Percentiles rank a stretch among this genome's conserved stretches.
phyloP scores from a whole-genome alignment of 2,113 vertebrate genomes.

The Brachypteracias leptosomus region DNA sequence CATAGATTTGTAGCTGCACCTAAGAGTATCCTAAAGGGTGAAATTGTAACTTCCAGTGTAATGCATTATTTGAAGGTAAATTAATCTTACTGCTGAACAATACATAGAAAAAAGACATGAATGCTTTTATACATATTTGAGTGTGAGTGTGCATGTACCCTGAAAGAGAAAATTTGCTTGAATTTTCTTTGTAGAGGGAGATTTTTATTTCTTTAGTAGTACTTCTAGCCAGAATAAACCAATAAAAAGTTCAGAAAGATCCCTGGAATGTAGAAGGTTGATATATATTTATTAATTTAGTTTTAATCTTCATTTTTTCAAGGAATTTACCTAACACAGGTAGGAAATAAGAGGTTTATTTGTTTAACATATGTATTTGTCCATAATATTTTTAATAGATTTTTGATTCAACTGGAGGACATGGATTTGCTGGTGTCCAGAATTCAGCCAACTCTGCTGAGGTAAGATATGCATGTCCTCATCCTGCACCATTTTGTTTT shows the following conservation, averaged over 20 bases:
- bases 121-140: not conserved
- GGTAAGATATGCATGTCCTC: constrained; percentile 24
- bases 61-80: not conserved
- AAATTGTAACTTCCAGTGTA: not conserved
- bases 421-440: constrained; percentile 65
- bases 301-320: not conserved
- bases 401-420: constrained; percentile 82
- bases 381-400: constrained; percentile 70
- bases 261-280: not conserved
- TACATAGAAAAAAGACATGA: not conserved
- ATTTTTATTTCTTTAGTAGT: not conserved
- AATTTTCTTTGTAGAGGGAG: not conserved
- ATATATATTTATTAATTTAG: not conserved
- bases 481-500: not conserved
- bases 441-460: constrained; percentile 74
- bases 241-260: not conserved
- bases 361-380: not conserved
- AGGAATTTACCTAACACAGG: not conserved
- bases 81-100: not conserved
- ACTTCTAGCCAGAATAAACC: not conserved
- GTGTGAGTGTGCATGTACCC: not conserved
- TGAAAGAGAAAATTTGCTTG: not conserved
- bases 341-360: not conserved
- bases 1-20: not conserved
- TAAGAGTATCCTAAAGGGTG: not conserved